Conservation (phyloP, 1,140 invertebrate genomes). For the Apolygus lucorum region DNA sequence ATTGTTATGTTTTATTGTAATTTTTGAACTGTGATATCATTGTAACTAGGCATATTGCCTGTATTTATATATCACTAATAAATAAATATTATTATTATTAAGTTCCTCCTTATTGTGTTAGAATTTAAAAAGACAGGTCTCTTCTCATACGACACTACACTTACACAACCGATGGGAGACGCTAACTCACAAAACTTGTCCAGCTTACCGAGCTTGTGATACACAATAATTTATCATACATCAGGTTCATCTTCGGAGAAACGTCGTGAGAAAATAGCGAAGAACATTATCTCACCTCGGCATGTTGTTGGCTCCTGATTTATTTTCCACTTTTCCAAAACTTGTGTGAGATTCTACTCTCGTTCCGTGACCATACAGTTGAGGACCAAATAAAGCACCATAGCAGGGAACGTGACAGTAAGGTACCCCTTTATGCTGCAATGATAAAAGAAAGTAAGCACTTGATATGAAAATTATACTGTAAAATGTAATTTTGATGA, state of each 20-base stretch:
- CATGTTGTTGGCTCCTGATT: constrained; percentile 41
- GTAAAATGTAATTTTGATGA: constrained; percentile 7
- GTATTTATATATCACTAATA: too few species aligned
- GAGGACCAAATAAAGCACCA: constrained; percentile 76
- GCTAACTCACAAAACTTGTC: too few species aligned
- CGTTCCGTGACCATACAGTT: constrained; percentile 77
- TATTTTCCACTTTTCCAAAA: constrained; percentile 60
- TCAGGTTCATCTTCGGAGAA: background rate
- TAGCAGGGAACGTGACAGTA: constrained; percentile 89
- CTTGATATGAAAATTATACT: background rate
- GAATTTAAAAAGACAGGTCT: too few species aligned
- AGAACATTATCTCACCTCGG: constrained; percentile 31
- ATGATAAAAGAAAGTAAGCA: constrained; percentile 31
- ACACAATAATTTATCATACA: background rate
- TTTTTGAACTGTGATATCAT: too few species aligned
- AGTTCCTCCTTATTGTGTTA: too few species aligned
- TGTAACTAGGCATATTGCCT: too few species aligned
- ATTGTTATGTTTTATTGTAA: too few species aligned
- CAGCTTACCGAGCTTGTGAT: background rate
- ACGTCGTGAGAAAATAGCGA: background rate
- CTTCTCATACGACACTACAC: too few species aligned
- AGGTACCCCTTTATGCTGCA: constrained; percentile 78
- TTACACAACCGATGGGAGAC: too few species aligned
- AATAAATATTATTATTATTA: too few species aligned
- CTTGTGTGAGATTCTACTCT: constrained; percentile 77